A percentile compares a stretch with the other conserved stretches of the same genome.
phyloP scores from a whole-genome alignment of 2,797 vertebrate genomes.

The Neosilurus hyrtlii region DNA sequence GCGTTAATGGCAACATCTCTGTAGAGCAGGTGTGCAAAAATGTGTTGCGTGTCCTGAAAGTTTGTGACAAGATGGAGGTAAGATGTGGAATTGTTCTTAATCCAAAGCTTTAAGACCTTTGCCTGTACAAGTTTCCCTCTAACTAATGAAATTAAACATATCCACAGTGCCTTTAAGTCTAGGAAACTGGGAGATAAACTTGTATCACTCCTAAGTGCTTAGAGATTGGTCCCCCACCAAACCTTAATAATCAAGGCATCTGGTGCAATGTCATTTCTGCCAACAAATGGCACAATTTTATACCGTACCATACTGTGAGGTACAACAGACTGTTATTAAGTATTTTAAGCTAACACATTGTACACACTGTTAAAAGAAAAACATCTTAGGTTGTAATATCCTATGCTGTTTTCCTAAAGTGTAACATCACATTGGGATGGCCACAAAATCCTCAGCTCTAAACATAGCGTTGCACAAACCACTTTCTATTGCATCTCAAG shows the following conservation, averaged over 20 bases:
- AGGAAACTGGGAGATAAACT: not conserved
- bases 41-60: constrained; percentile 69
- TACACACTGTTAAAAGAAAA: not conserved
- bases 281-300: not conserved
- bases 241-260: not conserved
- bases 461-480: too few species aligned
- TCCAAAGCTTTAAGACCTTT: not conserved
- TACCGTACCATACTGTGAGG: not conserved
- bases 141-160: not conserved
- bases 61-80: constrained; percentile 69
- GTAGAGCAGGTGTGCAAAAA: constrained; percentile 78
- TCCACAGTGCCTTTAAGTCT: not conserved
- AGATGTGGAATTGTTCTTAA: not conserved
- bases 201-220: not conserved
- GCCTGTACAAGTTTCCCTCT: not conserved
- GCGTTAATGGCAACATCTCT: constrained; percentile 72
- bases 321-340: not conserved
- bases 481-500: too few species aligned
- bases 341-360: not conserved
- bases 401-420: too few species aligned
- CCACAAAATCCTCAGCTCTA: too few species aligned
- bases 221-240: not conserved
- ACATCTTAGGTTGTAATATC: too few species aligned
- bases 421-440: too few species aligned
- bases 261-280: not conserved